These are phyloP conservation scores for Plumapathes pennacea DNA, from an alignment of 92 coral and sea anemone genomes.

Conservation along the genomic window DNA sequence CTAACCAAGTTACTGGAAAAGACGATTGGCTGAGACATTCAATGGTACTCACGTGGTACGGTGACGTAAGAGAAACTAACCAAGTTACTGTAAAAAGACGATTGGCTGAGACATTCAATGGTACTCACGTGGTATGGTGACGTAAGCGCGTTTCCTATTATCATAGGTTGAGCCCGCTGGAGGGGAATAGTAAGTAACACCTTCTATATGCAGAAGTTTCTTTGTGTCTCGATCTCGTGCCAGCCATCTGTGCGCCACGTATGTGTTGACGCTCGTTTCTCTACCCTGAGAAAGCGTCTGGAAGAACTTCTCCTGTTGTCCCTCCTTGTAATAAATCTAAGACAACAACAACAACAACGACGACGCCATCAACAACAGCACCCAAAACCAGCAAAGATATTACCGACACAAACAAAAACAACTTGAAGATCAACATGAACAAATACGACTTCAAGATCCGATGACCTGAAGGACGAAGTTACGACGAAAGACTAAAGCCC, in stretches of 20 bases:
- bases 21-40: too few relatives aligned
- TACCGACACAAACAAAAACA: too few relatives aligned
- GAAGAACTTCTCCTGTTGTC: constrained; percentile 36
- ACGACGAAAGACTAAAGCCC: too few relatives aligned
- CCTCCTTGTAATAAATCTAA: constrained; percentile 40
- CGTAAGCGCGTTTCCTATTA: constrained; percentile 24
- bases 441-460: too few relatives aligned
- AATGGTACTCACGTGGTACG: too few relatives aligned
- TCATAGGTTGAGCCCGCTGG: constrained; percentile 8
- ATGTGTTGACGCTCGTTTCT: constrained; percentile 52
- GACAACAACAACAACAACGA: too few relatives aligned
- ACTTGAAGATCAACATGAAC: too few relatives aligned
- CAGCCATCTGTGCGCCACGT: constrained; percentile 70
- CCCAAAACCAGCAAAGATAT: too few relatives aligned
- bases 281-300: constrained; percentile 42
- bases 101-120: background rate
- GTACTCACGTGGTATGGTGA: constrained; percentile 81
- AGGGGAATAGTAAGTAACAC: constrained; percentile 28
- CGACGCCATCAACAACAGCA: too few relatives aligned
- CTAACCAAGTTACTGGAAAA: background rate
- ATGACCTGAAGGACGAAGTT: too few relatives aligned
- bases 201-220: constrained; percentile 55
- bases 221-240: constrained; percentile 68
- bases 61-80: background rate
- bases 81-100: background rate